Base-by-base conservation (phyloP, 1,140 invertebrate species). In the Hypsibius dujardini region DNA sequence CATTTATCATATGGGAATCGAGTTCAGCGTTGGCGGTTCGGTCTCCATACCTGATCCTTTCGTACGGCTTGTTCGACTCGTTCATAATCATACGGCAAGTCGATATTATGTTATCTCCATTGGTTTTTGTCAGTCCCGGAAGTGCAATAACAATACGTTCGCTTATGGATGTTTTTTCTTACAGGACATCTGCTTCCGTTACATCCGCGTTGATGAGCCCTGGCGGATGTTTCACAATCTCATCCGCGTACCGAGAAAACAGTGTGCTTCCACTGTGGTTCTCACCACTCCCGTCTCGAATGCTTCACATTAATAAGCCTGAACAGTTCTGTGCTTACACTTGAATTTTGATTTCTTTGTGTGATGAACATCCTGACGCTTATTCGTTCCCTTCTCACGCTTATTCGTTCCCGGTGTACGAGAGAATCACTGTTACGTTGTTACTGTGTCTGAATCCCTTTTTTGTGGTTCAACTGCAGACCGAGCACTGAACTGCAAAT, bases 21-120 rank as follows among this genome's bases (percentile, higher is more conserved):
- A 67, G 42, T 67, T 67, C 62, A 67, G 62, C 45, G 62, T 67
- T 42, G 62, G 62, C 7, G 62, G 62, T 7, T 67, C 62, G 12
- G 42, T 67, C 3, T 67, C 62, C 42, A 45, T 67, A 15, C 62
- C 62, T 67, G 62, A 67, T 42, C 62, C 62, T 12, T 12, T 67
- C 3, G 62, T 67, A 7, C 62, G 42, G 12, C 7, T 15, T 12
- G 62, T 67, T 42, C 12, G 28, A 28, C 28, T 28, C 28, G 28
- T 28, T 28, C 28, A 28, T 28, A 28, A 28, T 28, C 28, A 28
- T 28, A 28, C 28, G 28, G 28, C 28, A 28, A 28, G 28, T 28
- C 28, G 28, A 28, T 28, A 28, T 28, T 28, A 28, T 28, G 28
- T 28, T 28, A 28, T 28, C 28, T 28, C 28, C 28, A 28, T 28